Base-by-base conservation (phyloP, 1,140 invertebrate species). In the Lordiphosa collinella region DNA sequence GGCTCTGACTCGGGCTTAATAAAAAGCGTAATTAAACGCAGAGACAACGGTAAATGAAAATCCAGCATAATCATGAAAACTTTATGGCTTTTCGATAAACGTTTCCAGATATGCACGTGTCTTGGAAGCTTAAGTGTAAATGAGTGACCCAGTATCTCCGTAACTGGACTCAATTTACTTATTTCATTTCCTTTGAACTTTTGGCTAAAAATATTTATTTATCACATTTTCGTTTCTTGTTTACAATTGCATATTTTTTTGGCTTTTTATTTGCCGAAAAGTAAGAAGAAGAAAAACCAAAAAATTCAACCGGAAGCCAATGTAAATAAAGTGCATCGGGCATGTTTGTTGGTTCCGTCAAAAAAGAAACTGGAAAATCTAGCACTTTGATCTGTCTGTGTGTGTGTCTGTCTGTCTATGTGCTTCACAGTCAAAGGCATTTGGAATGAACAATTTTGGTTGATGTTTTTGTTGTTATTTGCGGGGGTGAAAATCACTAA, bases 261-360 rank as follows among this genome's bases (percentile, higher is more conserved):
- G n/a, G 32, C 32, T 58, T 46, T 14, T 9, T 34, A 57, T 14
- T 57, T 48, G 56, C 48, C 51, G 37, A 37, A 46, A 37, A 54
- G 50, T 25, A 61, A 56, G 32, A 40, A 65, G 48, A 60, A 43
- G 64, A 54, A 57, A 53, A 12, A 14, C 10, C 13, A 14, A 48
- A 50, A 50, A 50, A 84, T 62, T 84, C 78, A 78, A 78, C 79
- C 78, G 78, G 78, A 84, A 84, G 78, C 79, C 72, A 84, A 73
- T 84, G 78, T 84, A 84, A 84, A 84, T 84, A 84, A 84, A 84
- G 57, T 72, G 78, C 62, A 44, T 8, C 60, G 48, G 32, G 35
- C 79, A 84, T 84, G 78, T 84, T 84, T 84, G 78, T 84, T 67
- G 63, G 63, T 78, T 84, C 78, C 74, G 78, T 84, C 79, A 84